These are phyloP conservation scores for Xestia sexstrigata DNA, from an alignment of 2,888 invertebrate genomes.

Conservation along the genomic window DNA sequence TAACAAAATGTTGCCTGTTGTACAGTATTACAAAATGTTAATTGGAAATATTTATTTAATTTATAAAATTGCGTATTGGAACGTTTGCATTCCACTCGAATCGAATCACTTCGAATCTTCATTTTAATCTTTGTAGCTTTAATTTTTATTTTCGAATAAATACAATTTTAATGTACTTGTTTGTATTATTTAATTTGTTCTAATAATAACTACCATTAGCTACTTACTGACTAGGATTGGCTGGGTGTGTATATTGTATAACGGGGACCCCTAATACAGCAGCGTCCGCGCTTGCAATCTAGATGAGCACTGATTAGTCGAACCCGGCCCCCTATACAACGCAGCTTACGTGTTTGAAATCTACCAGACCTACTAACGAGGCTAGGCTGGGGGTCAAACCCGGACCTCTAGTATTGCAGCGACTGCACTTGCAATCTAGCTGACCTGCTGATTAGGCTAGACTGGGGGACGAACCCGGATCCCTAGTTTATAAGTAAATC, in stretches of 20 bases:
- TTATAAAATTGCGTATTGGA: constrained; percentile 51
- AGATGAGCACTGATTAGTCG: too few relatives aligned
- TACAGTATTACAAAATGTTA: constrained; percentile 22
- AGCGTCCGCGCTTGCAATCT: too few relatives aligned
- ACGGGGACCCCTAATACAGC: too few relatives aligned
- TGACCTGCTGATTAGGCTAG: too few relatives aligned
- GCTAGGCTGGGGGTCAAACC: too few relatives aligned
- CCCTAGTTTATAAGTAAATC: too few relatives aligned
- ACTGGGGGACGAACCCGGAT: too few relatives aligned
- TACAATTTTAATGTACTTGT: constrained; percentile 13
- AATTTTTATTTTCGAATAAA: constrained; percentile 62
- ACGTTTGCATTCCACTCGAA: constrained; percentile 67
- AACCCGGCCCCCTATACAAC: too few relatives aligned
- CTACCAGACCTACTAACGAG: too few relatives aligned
- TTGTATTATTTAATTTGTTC: constrained; percentile 40
- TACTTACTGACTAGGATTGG: background rate
- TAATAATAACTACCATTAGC: background rate
- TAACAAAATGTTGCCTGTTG: constrained; percentile 11
- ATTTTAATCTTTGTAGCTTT: constrained; percentile 61
- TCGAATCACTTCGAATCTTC: constrained; percentile 28
- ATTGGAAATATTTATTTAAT: constrained; percentile 36
- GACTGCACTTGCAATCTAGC: too few relatives aligned
- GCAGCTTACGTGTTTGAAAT: too few relatives aligned
- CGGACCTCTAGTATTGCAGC: too few relatives aligned
- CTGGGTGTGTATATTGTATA: background rate